Conservation (phyloP, 2,113 vertebrate genomes). For the Callopanchax toddi region DNA sequence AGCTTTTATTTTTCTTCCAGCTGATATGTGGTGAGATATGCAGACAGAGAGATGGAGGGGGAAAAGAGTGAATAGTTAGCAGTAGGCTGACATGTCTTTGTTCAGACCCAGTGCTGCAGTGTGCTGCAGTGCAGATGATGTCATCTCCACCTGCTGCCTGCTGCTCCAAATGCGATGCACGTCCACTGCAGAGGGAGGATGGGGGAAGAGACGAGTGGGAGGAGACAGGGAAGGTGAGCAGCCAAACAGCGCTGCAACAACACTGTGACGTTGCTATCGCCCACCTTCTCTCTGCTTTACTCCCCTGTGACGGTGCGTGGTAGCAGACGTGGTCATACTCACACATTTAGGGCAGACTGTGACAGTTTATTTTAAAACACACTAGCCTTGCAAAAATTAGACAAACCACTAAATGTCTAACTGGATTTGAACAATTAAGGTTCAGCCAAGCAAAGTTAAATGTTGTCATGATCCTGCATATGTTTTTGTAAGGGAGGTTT, state of each 20-base stretch:
- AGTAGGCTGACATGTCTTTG: slow-evolving; percentile 83
- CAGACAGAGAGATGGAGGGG: slow-evolving; percentile 30
- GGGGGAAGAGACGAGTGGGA: slow-evolving; percentile 66
- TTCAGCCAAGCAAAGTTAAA: background rate
- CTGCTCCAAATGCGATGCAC: slow-evolving; percentile 84
- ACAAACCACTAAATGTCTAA: background rate
- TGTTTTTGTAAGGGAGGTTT: background rate
- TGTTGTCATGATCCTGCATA: background rate
- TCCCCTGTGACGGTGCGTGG: slow-evolving; percentile 70
- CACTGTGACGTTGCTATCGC: slow-evolving; percentile 53
- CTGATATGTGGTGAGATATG: slow-evolving; percentile 25
- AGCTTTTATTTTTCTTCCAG: slow-evolving; percentile 33
- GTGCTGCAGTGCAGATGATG: slow-evolving; percentile 89
- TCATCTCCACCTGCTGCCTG: slow-evolving; percentile 84
- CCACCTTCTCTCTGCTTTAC: slow-evolving; percentile 63
- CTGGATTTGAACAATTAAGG: slow-evolving; percentile 8
- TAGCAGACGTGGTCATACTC: slow-evolving; percentile 59
- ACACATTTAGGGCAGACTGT: slow-evolving; percentile 46
- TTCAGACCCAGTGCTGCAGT: slow-evolving; percentile 86
- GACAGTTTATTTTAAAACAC: slow-evolving; percentile 36
- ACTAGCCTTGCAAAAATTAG: slow-evolving; percentile 9
- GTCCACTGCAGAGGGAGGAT: slow-evolving; percentile 81
- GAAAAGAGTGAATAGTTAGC: slow-evolving; percentile 63
- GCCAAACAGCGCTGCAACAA: slow-evolving; percentile 73
- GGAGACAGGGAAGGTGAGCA: slow-evolving; percentile 65